Conservation (phyloP, 2,888 invertebrate species). For the Drosophila pullipes region DNA sequence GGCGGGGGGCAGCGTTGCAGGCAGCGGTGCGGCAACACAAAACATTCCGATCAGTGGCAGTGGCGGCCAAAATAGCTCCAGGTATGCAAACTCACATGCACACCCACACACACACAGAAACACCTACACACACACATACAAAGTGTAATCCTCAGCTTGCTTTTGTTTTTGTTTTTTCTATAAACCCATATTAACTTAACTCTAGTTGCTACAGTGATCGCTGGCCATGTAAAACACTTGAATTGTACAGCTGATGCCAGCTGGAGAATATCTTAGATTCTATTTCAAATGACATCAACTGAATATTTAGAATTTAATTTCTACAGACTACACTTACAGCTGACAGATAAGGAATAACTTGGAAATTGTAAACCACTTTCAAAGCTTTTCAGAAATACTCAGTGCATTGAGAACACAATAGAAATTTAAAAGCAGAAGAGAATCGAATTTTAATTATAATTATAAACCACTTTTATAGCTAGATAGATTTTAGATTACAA, state of each 20-base stretch:
- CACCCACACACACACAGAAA: not conserved
- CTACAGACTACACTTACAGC: not conserved
- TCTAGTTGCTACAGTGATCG: slow-evolving; percentile 1
- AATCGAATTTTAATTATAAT: not conserved
- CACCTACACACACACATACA: not conserved
- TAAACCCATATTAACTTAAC: slow-evolving; percentile 11
- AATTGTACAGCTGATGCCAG: not conserved
- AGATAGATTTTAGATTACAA: not conserved
- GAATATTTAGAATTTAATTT: not conserved
- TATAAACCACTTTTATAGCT: not conserved
- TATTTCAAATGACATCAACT: not conserved
- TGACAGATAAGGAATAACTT: not conserved
- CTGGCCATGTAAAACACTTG: not conserved
- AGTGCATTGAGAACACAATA: not conserved
- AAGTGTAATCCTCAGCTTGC: slow-evolving; percentile 4
- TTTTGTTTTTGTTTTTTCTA: slow-evolving; percentile 24
- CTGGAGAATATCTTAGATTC: not conserved
- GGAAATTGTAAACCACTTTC: not conserved
- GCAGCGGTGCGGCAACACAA: slow-evolving; percentile 82
- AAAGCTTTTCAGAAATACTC: not conserved
- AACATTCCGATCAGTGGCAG: slow-evolving; percentile 85
- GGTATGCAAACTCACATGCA: slow-evolving; percentile 59
- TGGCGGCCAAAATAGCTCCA: slow-evolving; percentile 83
- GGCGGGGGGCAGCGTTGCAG: slow-evolving; percentile 73
- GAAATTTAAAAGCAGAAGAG: not conserved